A percentile compares a stretch with the other conserved stretches of the same genome.
Conservation (phyloP, 2,888 invertebrate genomes). For the Eupithecia subumbrata region DNA sequence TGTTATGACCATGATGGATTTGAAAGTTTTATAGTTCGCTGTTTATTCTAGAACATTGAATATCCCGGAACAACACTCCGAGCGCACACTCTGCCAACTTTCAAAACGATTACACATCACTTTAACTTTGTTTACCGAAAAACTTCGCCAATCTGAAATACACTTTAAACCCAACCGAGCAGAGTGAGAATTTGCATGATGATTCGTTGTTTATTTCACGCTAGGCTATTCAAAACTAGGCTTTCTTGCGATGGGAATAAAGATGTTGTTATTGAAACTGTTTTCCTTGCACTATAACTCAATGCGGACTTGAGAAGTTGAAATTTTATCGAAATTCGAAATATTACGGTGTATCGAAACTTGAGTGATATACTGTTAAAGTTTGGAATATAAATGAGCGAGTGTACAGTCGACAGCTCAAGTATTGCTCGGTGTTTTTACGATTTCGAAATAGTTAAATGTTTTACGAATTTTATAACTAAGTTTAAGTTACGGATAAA, state of each 20-base stretch:
- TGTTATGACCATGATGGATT: too few species aligned
- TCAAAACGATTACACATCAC: constrained; percentile 26
- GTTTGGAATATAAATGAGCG: constrained; percentile 56
- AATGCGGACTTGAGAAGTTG: constrained; percentile 64
- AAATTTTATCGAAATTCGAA: constrained; percentile 70
- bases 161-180: background rate
- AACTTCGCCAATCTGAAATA: constrained; percentile 15
- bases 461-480: background rate
- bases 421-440: constrained; percentile 27
- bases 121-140: constrained; percentile 15
- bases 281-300: constrained; percentile 58
- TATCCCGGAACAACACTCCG: constrained; percentile 16
- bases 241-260: background rate
- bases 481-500: background rate
- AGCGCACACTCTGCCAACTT: constrained; percentile 15
- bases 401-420: constrained; percentile 42
- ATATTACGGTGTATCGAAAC: constrained; percentile 63
- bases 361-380: constrained; percentile 66
- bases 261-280: constrained; percentile 13
- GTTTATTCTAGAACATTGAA: constrained; percentile 12
- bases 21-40: too few species aligned
- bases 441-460: constrained; percentile 6
- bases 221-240: constrained; percentile 12
- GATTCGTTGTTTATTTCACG: constrained; percentile 5
- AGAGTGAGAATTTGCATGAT: constrained; percentile 1